Evolutionary conservation across 2,797 vertebrate genomes (phyloP), one percentile per base, ranked within the genome.

Genomic region (Falco cherrug): DNA sequence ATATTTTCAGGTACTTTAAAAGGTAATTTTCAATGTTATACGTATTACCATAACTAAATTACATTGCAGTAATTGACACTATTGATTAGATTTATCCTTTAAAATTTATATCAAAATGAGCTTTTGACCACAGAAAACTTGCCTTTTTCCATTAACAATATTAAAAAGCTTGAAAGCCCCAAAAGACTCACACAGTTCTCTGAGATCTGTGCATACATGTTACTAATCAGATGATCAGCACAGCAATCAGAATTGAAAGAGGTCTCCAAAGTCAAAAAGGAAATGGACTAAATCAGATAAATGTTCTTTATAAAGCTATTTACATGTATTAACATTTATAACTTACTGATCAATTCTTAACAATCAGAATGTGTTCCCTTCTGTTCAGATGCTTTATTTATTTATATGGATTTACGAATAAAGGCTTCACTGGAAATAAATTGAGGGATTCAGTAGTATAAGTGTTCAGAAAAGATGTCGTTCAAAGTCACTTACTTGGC

Each of bases 401-500:
- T 82, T 87, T 59, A 31, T 39, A 70, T 41, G 18, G 22, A 67
- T 94, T 89, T 93, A 83, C 83, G 64, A 92, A 73, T 76, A 89
- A 92, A 87, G 33, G 8, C 19, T 87, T 82, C 33, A 45, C 31
- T 77, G 48, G 54, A 85, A 82, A 93, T 74, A 83, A 87, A 90
- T 60, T 77, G 78, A 73, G 11, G 41, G 41, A 93, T 87, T 82
- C 67, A 77, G 63, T 28, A 54, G 35, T 9, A 21, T 33, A 84
- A 95, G 17, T 69, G 60, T 64, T 96, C 60, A 80, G 76, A 92
- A 92, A 91, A 87, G 74, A 48, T 84, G 59, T 69, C 82, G 84
- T 50, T 93, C 71, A 92, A 93, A 95, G 85, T 76, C 77, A 69
- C 71, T 94, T 84, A 79, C 56, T 86, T 96, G 93, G 95, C 90